Conservation (phyloP, 1,140 invertebrate species). For the Aplysia californica region DNA sequence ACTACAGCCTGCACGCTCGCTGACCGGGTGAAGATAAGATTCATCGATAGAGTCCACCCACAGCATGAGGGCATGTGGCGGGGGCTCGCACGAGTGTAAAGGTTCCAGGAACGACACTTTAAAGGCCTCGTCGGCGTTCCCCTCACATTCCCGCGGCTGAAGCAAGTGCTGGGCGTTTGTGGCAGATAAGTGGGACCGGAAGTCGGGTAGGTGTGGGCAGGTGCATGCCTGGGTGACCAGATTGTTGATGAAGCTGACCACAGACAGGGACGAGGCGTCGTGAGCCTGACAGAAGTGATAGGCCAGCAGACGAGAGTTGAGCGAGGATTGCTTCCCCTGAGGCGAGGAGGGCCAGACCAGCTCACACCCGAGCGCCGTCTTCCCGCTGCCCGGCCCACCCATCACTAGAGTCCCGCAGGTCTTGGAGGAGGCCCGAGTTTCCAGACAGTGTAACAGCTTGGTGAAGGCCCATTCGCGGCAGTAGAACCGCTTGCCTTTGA, state of each 20-base stretch:
- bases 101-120: constrained; percentile 82
- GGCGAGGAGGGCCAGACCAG: constrained; percentile 80
- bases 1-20: constrained; percentile 71
- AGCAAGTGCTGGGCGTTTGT: constrained; percentile 47
- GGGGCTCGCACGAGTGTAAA: constrained; percentile 83
- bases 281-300: constrained; percentile 70
- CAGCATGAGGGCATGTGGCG: constrained; percentile 83
- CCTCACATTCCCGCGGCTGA: constrained; percentile 49
- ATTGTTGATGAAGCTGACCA: constrained; percentile 85
- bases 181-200: constrained; percentile 36
- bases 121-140: constrained; percentile 88
- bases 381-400: constrained; percentile 89
- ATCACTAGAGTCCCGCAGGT: constrained; percentile 84
- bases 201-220: constrained; percentile 4
- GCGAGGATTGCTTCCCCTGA: constrained; percentile 52
- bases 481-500: constrained; percentile 71
- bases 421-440: constrained; percentile 69
- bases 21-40: constrained; percentile 65
- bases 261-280: constrained; percentile 75
- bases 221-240: constrained; percentile 80
- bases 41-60: constrained; percentile 95
- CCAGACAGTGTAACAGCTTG: constrained; percentile 91
- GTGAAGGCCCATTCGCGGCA: constrained; percentile 95
- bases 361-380: constrained; percentile 82
- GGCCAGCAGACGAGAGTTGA: constrained; percentile 57